A percentile compares a stretch with the other conserved stretches of the same genome.
These are phyloP conservation scores for Microdon myrmicae DNA, from an alignment of 2,888 invertebrate genomes.

Conservation along the genomic window DNA sequence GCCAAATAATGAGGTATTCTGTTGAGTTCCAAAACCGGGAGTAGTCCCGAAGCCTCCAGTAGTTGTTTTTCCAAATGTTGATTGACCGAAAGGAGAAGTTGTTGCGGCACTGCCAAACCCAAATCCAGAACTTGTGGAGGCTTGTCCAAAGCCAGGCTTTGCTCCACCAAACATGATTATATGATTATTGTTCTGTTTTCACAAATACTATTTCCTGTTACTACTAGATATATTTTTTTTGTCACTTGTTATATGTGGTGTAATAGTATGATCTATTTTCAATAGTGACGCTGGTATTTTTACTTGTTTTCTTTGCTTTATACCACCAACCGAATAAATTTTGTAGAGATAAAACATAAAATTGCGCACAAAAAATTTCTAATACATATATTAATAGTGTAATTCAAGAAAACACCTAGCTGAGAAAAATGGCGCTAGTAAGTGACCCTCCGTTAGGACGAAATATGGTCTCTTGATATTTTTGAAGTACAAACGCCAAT, in stretches of 20 bases:
- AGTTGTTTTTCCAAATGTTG: slow-evolving; percentile 71
- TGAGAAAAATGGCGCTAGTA: no score
- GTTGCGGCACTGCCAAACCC: slow-evolving; percentile 61
- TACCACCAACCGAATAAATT: neutral
- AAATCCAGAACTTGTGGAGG: slow-evolving; percentile 61
- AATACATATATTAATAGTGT: no score
- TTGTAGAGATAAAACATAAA: neutral
- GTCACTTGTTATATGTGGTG: neutral
- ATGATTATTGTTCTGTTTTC: neutral
- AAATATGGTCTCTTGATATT: no score
- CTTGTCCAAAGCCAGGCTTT: slow-evolving; percentile 68
- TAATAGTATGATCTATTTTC: no score
- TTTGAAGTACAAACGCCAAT: no score
- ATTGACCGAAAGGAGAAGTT: slow-evolving; percentile 67
- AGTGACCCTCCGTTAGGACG: no score
- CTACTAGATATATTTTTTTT: slow-evolving; percentile 4
- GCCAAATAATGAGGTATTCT: slow-evolving; percentile 71
- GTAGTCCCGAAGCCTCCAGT: slow-evolving; percentile 75
- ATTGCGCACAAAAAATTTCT: no score
- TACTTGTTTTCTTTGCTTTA: neutral
- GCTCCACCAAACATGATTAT: slow-evolving; percentile 62
- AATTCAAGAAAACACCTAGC: no score
- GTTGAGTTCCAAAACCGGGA: slow-evolving; percentile 74
- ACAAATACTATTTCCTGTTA: neutral
- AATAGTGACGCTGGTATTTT: no score